Conservation (phyloP, 2,888 invertebrate species). For the Apomyelois bistriatella region DNA sequence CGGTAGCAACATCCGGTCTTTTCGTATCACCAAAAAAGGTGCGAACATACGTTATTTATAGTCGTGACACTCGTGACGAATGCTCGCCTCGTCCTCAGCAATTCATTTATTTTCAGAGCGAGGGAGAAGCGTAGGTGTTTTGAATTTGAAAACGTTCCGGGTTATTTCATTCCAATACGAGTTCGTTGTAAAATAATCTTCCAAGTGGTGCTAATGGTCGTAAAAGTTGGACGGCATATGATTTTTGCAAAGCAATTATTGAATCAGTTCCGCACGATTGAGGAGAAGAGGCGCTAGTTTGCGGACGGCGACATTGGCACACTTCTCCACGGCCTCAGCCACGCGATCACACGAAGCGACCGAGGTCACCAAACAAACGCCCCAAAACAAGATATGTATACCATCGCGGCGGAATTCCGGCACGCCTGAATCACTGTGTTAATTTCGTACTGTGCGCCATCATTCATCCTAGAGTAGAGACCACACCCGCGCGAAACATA, state of each 20-base stretch:
- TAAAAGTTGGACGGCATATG: constrained; percentile 1
- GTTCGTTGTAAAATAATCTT: neutral
- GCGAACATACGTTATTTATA: constrained; percentile 73
- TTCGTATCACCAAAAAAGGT: constrained; percentile 76
- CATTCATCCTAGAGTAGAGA: constrained; percentile 36
- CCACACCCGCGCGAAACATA: constrained; percentile 52
- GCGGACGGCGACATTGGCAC: constrained; percentile 72
- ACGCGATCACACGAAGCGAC: constrained; percentile 45
- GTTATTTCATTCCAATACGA: constrained; percentile 29
- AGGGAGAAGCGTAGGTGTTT: constrained; percentile 53
- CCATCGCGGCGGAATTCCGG: constrained; percentile 63
- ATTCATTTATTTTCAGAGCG: constrained; percentile 64
- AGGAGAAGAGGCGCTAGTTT: constrained; percentile 39
- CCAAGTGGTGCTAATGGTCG: neutral
- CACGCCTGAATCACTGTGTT: constrained; percentile 65
- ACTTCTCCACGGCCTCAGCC: constrained; percentile 69
- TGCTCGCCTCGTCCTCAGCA: constrained; percentile 50
- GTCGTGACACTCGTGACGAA: constrained; percentile 72
- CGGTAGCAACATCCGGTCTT: constrained; percentile 76
- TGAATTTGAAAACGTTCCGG: constrained; percentile 41
- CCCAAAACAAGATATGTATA: constrained; percentile 67
- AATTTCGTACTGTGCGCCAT: constrained; percentile 51
- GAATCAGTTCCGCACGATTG: constrained; percentile 65
- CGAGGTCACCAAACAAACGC: constrained; percentile 70
- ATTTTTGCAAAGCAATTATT: constrained; percentile 28